A percentile compares a stretch with the other conserved stretches of the same genome.
Conservation (phyloP, 2,113 vertebrate species). For the Colius striatus region DNA sequence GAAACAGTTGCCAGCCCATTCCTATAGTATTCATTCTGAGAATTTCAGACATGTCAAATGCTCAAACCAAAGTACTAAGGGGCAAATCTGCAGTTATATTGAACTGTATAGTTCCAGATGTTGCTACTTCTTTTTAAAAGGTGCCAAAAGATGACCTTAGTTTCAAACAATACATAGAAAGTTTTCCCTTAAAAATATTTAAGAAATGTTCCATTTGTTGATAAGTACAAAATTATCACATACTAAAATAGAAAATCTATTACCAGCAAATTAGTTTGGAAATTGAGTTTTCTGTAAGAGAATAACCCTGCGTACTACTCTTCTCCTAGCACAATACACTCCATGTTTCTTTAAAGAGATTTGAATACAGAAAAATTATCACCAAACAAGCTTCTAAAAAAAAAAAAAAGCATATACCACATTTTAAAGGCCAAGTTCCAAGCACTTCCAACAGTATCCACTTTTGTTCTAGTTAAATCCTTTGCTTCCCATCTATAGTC, state of each 20-base stretch:
- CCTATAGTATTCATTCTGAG: not conserved
- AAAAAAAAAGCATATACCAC: not conserved
- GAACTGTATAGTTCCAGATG: not conserved
- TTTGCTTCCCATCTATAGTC: not conserved
- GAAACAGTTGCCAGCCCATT: not conserved
- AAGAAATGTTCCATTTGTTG: not conserved
- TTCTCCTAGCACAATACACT: not conserved
- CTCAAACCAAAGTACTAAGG: not conserved
- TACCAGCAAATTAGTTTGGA: not conserved
- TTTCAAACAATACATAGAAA: not conserved
- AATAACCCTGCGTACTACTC: not conserved
- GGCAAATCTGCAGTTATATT: not conserved
- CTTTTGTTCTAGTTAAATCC: not conserved
- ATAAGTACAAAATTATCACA: not conserved
- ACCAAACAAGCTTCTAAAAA: not conserved
- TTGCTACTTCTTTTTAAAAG: not conserved
- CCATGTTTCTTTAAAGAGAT: not conserved
- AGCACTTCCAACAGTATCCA: not conserved
- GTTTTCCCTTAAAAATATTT: not conserved
- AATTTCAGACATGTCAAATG: not conserved
- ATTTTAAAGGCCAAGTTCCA: not conserved
- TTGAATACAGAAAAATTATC: not conserved
- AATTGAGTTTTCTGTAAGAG: not conserved
- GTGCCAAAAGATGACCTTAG: not conserved
- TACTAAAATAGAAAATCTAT: rapidly evolving